Evolutionary conservation across 1,140 invertebrate species (phyloP).

Genomic region (Leptopilina clavipes): DNA sequence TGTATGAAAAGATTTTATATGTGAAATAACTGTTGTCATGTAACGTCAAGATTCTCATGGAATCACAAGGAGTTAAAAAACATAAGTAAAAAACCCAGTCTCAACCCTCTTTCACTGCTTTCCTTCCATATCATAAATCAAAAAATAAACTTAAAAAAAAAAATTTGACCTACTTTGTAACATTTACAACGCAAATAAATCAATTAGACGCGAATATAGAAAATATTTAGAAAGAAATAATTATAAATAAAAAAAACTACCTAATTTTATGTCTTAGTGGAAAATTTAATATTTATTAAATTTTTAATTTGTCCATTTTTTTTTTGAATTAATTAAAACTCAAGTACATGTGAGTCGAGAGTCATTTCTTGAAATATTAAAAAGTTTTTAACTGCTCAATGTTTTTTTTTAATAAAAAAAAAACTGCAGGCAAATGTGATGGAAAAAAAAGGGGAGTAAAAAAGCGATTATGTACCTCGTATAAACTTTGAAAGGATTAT

Average conservation of each 20-base stretch:
- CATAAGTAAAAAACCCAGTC: not conserved
- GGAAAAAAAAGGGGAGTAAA: not conserved
- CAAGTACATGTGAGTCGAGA: too few species aligned
- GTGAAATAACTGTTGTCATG: conserved; percentile 19
- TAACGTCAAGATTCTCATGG: conserved; percentile 6
- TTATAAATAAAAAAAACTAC: too few species aligned
- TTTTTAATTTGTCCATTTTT: too few species aligned
- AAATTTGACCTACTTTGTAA: not conserved
- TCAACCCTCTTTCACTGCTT: not conserved
- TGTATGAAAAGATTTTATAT: not conserved
- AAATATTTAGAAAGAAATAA: not conserved
- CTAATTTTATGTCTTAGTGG: not conserved
- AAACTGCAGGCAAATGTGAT: not conserved
- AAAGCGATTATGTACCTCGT: not conserved
- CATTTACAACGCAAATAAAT: not conserved
- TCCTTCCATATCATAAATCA: conserved; percentile 13
- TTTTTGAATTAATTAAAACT: too few species aligned
- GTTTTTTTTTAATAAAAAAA: too few species aligned
- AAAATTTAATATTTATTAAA: not conserved
- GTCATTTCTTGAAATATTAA: too few species aligned
- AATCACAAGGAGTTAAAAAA: conserved; percentile 19
- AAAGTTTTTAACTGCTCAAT: too few species aligned
- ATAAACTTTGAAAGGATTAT: conserved; percentile 11
- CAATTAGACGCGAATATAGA: not conserved
- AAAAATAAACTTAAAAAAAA: not conserved